Evolutionary conservation across 2,888 invertebrate genomes (phyloP).

Genomic region (Lepidochrysops patricia): DNA sequence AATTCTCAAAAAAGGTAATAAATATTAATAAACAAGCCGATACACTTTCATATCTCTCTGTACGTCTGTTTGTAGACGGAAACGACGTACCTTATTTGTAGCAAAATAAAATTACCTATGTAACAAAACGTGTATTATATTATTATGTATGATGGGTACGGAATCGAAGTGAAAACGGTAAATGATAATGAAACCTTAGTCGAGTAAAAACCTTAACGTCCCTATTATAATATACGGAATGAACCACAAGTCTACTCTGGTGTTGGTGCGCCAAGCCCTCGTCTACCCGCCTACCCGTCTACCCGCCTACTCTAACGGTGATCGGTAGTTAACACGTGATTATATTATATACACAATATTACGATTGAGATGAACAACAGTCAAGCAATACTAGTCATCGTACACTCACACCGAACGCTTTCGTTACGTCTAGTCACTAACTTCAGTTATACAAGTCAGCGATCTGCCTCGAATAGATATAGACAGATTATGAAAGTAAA

Average conservation of each 20-base stretch:
- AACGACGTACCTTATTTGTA: background rate
- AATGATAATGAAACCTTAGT: background rate
- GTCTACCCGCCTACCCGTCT: slow-evolving; percentile 26
- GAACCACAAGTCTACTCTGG: slow-evolving; percentile 64
- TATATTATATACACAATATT: slow-evolving; percentile 69
- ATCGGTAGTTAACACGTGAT: slow-evolving; percentile 68
- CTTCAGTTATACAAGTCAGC: slow-evolving; percentile 15
- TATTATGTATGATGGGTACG: background rate
- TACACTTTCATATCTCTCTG: background rate
- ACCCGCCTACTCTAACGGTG: slow-evolving; percentile 46
- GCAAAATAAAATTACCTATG: background rate
- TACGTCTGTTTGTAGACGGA: background rate
- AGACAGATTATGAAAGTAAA: slow-evolving; percentile 4
- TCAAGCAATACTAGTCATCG: slow-evolving; percentile 53
- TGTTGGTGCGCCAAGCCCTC: slow-evolving; percentile 68
- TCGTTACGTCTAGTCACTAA: slow-evolving; percentile 23
- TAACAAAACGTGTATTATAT: background rate
- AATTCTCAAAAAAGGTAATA: background rate
- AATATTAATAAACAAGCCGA: background rate
- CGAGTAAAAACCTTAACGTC: slow-evolving; percentile 27
- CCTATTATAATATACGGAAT: slow-evolving; percentile 42
- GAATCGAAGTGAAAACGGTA: background rate
- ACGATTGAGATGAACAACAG: slow-evolving; percentile 70
- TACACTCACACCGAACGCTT: slow-evolving; percentile 26
- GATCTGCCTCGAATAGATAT: slow-evolving; percentile 4